A percentile compares a stretch with the other conserved stretches of the same genome.
These are phyloP conservation scores for Nyctalus aviator DNA, from an alignment of 2,797 vertebrate genomes.

Conservation along the genomic window DNA sequence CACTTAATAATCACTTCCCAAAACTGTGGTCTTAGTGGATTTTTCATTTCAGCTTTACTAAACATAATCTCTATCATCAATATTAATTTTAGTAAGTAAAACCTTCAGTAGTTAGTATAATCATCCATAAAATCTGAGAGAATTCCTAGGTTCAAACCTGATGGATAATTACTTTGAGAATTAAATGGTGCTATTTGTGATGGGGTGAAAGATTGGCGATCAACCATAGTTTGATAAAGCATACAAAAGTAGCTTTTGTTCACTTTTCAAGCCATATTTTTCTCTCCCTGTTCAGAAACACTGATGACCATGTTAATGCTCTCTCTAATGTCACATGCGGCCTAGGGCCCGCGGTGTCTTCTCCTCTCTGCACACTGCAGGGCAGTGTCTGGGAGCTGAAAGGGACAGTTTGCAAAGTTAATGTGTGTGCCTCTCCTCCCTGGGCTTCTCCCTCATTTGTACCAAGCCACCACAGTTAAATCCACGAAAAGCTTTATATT, in stretches of 20 bases:
- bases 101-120: not conserved
- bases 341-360: constrained; percentile 52
- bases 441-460: constrained; percentile 48
- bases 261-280: not conserved
- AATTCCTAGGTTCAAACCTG: not conserved
- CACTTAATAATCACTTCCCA: not conserved
- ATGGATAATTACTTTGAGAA: constrained; percentile 1
- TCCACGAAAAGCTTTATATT: constrained; percentile 64
- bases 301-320: constrained; percentile 56
- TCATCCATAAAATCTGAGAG: not conserved
- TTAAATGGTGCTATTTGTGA: not conserved
- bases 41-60: constrained; percentile 35
- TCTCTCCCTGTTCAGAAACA: constrained; percentile 18
- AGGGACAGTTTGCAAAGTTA: constrained; percentile 78
- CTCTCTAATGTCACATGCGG: constrained; percentile 41
- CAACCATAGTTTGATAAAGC: not conserved
- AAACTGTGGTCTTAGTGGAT: not conserved
- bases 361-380: constrained; percentile 51
- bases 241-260: not conserved
- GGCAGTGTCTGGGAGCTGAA: constrained; percentile 56
- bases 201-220: not conserved
- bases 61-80: not conserved
- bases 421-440: constrained; percentile 36
- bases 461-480: not conserved
- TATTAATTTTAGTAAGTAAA: not conserved